Conservation (phyloP, 2,888 invertebrate species). For the Volucella inflata region DNA sequence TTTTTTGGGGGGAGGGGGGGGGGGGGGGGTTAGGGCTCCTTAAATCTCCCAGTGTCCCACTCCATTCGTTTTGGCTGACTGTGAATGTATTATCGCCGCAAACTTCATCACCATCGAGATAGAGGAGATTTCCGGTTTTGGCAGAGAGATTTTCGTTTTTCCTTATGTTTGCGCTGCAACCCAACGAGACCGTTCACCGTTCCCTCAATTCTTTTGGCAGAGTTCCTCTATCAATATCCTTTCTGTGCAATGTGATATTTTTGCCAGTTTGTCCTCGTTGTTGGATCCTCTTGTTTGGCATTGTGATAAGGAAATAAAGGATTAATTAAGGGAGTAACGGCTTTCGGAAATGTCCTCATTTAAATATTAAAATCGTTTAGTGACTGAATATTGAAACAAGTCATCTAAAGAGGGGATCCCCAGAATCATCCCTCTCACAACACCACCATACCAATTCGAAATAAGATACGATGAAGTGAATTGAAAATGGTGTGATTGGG, state of each 20-base stretch:
- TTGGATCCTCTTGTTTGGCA: slow-evolving; percentile 40
- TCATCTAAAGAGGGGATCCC: slow-evolving; percentile 10
- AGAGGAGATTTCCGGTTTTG: slow-evolving; percentile 30
- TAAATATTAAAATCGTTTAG: slow-evolving; percentile 67
- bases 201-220: neutral
- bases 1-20: too few species aligned
- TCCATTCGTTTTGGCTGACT: slow-evolving; percentile 26
- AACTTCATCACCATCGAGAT: slow-evolving; percentile 24
- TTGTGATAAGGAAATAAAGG: slow-evolving; percentile 61
- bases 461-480: neutral
- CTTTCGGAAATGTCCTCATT: slow-evolving; percentile 64
- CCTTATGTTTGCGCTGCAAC: slow-evolving; percentile 32
- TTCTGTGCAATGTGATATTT: slow-evolving; percentile 20
- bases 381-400: slow-evolving; percentile 64
- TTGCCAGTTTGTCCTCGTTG: neutral
- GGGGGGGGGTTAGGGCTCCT: too few species aligned
- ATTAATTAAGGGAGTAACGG: slow-evolving; percentile 63
- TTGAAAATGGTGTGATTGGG: slow-evolving; percentile 5
- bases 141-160: slow-evolving; percentile 13
- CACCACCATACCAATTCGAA: neutral
- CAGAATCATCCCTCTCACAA: neutral
- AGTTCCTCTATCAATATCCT: slow-evolving; percentile 40
- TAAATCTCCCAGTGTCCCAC: slow-evolving; percentile 29
- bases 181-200: neutral
- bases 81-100: slow-evolving; percentile 31